These are phyloP conservation scores for Bubo scandiacus DNA, from an alignment of 2,113 vertebrate genomes.

Conservation along the genomic window DNA sequence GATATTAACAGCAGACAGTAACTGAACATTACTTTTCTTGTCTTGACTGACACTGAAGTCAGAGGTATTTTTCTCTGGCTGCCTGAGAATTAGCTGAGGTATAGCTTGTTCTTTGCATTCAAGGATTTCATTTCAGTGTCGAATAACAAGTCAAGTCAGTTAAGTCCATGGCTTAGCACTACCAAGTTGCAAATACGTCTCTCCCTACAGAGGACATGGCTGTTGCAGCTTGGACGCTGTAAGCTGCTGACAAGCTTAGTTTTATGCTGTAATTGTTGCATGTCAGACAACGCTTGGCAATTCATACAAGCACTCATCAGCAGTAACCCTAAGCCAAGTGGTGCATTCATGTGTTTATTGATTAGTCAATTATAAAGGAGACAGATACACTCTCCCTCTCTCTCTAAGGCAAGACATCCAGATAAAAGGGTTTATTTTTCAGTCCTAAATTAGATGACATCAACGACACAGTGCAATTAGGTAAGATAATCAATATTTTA, in stretches of 20 bases:
- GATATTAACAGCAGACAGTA: not conserved
- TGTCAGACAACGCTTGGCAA: not conserved
- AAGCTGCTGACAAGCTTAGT: not conserved
- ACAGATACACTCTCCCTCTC: not conserved
- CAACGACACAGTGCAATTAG: not conserved
- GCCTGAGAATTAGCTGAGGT: not conserved
- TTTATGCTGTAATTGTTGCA: not conserved
- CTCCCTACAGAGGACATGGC: not conserved
- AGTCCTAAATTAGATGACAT: not conserved
- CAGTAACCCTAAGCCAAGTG: constrained; percentile 5
- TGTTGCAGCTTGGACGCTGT: not conserved
- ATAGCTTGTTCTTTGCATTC: not conserved
- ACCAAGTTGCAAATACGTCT: not conserved
- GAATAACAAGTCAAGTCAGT: not conserved
- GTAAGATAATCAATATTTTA: constrained; percentile 17
- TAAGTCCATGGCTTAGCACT: not conserved
- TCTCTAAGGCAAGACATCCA: not conserved
- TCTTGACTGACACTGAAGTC: not conserved
- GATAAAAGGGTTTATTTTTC: constrained; percentile 7
- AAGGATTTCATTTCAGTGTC: not conserved
- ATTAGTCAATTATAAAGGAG: constrained; percentile 23
- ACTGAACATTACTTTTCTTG: not conserved
- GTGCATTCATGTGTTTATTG: constrained; percentile 9
- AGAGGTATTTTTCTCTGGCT: not conserved
- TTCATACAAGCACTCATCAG: not conserved